Percentiles rank a stretch among this genome's conserved stretches.
Evolutionary conservation across 2,113 vertebrate species (phyloP).

Genomic region (Pseudopodoces humilis): DNA sequence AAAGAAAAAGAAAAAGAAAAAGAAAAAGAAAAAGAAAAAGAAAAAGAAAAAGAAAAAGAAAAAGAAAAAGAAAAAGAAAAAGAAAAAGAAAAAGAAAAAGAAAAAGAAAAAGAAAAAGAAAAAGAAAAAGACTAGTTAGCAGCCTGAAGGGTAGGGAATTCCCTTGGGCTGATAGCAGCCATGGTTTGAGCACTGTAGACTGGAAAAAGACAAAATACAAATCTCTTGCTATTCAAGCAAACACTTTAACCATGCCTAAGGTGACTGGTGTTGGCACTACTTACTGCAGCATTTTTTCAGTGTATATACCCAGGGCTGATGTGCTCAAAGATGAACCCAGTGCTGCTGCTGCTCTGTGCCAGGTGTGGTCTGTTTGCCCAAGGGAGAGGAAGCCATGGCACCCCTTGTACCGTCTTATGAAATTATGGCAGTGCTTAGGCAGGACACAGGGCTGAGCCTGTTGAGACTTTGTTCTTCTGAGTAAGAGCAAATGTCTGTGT

Average conservation of each 20-base stretch:
- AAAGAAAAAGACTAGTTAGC: background rate
- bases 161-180: background rate
- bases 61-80: too few relatives aligned
- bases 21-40: too few relatives aligned
- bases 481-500: background rate
- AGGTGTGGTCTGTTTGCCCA: background rate
- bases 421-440: background rate
- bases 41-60: too few relatives aligned
- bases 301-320: background rate
- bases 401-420: background rate
- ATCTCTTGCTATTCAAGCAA: background rate
- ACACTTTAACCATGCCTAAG: background rate
- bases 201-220: background rate
- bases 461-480: background rate
- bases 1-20: too few relatives aligned
- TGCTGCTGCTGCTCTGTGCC: background rate
- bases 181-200: background rate
- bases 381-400: accelerated
- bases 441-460: background rate
- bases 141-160: background rate
- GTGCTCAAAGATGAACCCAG: background rate
- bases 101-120: too few relatives aligned
- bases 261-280: background rate
- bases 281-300: background rate
- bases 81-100: too few relatives aligned